Base-by-base conservation (phyloP, 1,140 invertebrate genomes). In the Drosophila tristis region DNA sequence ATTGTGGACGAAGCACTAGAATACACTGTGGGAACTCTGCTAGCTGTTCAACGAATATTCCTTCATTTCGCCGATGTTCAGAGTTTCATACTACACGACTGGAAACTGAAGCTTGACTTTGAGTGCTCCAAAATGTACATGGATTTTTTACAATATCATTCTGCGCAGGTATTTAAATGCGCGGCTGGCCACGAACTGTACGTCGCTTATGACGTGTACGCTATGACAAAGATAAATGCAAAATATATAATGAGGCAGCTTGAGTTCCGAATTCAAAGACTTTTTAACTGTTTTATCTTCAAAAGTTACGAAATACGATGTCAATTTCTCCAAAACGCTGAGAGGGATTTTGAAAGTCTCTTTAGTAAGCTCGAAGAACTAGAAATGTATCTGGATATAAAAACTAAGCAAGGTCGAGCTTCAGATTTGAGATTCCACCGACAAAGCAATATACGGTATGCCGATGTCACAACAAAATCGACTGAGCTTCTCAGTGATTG, bases 221-320 rank as follows among this genome's bases (percentile, higher is more conserved):
- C 82, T 3, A 79, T 91, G 42, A 89, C 90, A 29, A 71, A 85
- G 53, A 20, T 78, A 13, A 75, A 73, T 4, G 70, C 76, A n/a
- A 89, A 80, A 72, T 79, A 82, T 45, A 68, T 91, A 15, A 71
- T 91, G 55, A 64, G 53, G n/a, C 77, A 91, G 49, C 49, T 91
- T 5, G 90, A 91, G 47, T 90, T 86, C 47, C 86, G 90, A 1
- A 78, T 91, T 44, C 80, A 91, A 43, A 42, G 76, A 7, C 44
- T 91, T 8, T 91, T 86, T 7, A 91, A 91, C 59, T 91, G 90
- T 50, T 78, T 91, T 29, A 50, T 75, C 9, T 89, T 82, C 31
- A 70, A 62, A 26, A 77, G 54, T 15, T 77, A 74, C 48, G 51
- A 61, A 26, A 68, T 82, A 43, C 55, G 76, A 45, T 91, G 90